Conservation (phyloP, 1,140 invertebrate genomes). For the Watersipora subatra region DNA sequence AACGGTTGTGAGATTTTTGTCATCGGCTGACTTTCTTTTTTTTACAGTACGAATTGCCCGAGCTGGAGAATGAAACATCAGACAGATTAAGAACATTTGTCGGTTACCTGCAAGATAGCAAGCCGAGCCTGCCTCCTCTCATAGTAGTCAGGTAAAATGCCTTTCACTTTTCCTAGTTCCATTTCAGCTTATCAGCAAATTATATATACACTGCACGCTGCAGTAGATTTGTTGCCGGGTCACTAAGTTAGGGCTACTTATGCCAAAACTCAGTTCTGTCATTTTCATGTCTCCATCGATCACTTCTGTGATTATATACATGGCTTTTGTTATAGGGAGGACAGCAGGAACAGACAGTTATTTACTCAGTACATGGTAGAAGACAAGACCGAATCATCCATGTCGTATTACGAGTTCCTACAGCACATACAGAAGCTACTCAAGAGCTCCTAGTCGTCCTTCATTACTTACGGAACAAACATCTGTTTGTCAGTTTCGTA, state of each 20-base stretch:
- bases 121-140: constrained; percentile 61
- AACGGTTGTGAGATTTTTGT: too few relatives aligned
- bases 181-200: too few relatives aligned
- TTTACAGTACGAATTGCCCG: constrained; percentile 59
- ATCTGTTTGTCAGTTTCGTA: too few relatives aligned
- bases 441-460: too few relatives aligned
- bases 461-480: too few relatives aligned
- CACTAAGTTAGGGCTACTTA: background rate
- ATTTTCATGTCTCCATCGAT: too few relatives aligned
- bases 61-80: constrained; percentile 60
- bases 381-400: constrained; percentile 78
- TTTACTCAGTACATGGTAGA: constrained; percentile 84
- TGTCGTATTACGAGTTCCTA: constrained; percentile 95
- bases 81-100: constrained; percentile 66
- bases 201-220: too few relatives aligned
- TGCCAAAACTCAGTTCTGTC: background rate
- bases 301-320: too few relatives aligned
- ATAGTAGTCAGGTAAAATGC: constrained; percentile 76
- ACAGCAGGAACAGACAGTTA: constrained; percentile 60
- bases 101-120: constrained; percentile 65
- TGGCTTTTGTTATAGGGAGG: constrained; percentile 60
- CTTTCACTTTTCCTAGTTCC: too few relatives aligned
- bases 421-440: constrained; percentile 84
- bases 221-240: too few relatives aligned
- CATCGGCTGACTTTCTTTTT: background rate